A percentile compares a stretch with the other conserved stretches of the same genome.
Conservation (phyloP, 2,113 vertebrate species). For the Motacilla tschutschensis region DNA sequence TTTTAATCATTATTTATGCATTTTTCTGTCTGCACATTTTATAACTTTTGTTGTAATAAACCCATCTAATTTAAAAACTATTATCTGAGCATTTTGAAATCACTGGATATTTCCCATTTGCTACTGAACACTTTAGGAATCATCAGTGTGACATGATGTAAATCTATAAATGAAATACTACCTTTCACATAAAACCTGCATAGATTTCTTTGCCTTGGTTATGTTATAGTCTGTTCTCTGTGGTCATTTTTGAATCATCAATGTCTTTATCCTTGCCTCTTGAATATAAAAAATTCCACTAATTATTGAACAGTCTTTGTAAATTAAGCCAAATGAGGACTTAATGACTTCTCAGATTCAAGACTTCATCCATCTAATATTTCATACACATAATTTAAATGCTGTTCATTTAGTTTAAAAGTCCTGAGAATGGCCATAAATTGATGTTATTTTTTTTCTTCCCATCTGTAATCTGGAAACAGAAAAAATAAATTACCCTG, state of each 20-base stretch:
- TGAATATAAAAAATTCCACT: slow-evolving; percentile 26
- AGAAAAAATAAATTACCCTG: not conserved
- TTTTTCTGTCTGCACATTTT: not conserved
- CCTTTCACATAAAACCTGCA: not conserved
- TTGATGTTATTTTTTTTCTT: not conserved
- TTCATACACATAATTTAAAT: slow-evolving; percentile 4
- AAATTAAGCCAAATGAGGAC: slow-evolving; percentile 15
- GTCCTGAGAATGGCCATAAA: slow-evolving; percentile 1
- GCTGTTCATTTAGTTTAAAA: not conserved
- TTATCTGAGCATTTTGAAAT: slow-evolving; percentile 7
- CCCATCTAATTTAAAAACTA: not conserved
- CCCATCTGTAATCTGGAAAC: slow-evolving; percentile 9
- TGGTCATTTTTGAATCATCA: slow-evolving; percentile 28
- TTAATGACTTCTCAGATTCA: slow-evolving; percentile 27
- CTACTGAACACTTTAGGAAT: not conserved
- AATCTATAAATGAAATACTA: slow-evolving; percentile 9
- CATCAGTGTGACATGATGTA: not conserved
- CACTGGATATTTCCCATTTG: not conserved
- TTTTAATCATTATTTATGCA: not conserved
- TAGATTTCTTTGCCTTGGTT: not conserved
- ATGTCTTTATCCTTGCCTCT: not conserved
- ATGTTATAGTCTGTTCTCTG: not conserved
- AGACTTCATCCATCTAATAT: not conserved
- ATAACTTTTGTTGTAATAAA: slow-evolving; percentile 2
- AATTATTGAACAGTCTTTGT: slow-evolving; percentile 12